Base-by-base conservation (phyloP, 2,113 vertebrate genomes). In the Echinops telfairi region DNA sequence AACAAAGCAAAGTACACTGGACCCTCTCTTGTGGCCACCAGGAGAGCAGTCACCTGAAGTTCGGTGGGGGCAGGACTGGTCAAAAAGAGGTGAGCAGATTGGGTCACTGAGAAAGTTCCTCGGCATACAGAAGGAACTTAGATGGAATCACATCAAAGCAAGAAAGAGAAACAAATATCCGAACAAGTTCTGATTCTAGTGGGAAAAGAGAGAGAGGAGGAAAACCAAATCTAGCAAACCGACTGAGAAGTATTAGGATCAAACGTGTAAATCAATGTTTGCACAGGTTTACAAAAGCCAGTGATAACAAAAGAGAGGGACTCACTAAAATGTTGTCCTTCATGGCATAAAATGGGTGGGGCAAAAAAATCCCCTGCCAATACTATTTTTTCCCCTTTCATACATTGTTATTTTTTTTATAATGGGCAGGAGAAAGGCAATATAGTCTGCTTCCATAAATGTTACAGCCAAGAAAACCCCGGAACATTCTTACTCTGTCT, bases 181-280 rank as follows among this genome's bases (percentile, higher is more conserved):
- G 47, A 91, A 77, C n/a, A 62, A 64, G 64, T 80, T 80, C 25
- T 6, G 89, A 53, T 94, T 71, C 6, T 15, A 81, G 27, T 58
- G 14, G 23, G 75, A 91, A 91, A 11, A 83, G 70, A 62, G 22
- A 71, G 68, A 73, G 57, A 47, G 71, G 82, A 94, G 78, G 75
- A 4, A 82, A 73, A 78, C 33, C 33, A 82, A 6, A 38, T 31
- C 43, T 82, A 58, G 23, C 71, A 76, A 83, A 79, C 5, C 73
- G 78, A n/a, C 33, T 33, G 38, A 47, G 11, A 88, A 81, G 5
- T 43, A 31, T 83, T 14, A 70, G 83, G 27, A 70, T 82, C 57
- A 79, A 36, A 73, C 83, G 33, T 43, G 12, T 57, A 79, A 86
- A 66, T 82, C 22, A 58, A 23, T 57, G 33, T 90, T 22, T 88